A percentile compares a stretch with the other conserved stretches of the same genome.
These are phyloP conservation scores for Hylaea fasciaria DNA, from an alignment of 2,888 invertebrate species.

Conservation along the genomic window DNA sequence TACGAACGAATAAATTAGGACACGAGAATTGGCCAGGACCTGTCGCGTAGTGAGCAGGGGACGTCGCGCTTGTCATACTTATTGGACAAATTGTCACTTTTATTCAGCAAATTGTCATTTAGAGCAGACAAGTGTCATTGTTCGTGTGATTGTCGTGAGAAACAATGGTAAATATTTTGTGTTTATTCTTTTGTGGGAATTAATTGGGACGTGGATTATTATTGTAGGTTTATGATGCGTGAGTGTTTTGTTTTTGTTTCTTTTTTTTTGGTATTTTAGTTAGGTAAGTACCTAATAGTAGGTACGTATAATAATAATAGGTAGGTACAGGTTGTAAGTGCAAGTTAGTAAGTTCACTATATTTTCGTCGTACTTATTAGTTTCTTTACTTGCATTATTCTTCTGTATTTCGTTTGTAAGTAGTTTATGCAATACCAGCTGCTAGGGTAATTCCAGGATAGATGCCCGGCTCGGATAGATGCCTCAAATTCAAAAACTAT, in stretches of 20 bases:
- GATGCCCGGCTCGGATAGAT: too few relatives aligned
- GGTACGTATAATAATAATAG: too few relatives aligned
- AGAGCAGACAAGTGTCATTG: conserved; percentile 1
- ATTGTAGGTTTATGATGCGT: conserved; percentile 4
- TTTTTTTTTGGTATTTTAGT: not conserved
- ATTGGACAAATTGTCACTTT: conserved; percentile 36
- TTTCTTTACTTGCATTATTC: too few relatives aligned
- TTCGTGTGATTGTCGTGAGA: conserved; percentile 40
- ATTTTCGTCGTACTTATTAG: too few relatives aligned
- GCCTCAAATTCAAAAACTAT: too few relatives aligned
- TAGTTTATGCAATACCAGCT: too few relatives aligned
- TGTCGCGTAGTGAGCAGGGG: conserved; percentile 36
- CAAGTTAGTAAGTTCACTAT: too few relatives aligned
- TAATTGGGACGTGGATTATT: not conserved
- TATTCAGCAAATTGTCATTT: conserved; percentile 14
- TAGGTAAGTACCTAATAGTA: too few relatives aligned
- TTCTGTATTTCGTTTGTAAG: too few relatives aligned
- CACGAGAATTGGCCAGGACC: conserved; percentile 68
- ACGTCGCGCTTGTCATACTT: conserved; percentile 28
- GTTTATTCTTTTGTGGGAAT: not conserved
- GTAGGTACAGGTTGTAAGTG: too few relatives aligned
- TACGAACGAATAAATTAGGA: conserved; percentile 64
- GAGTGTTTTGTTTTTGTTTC: not conserved
- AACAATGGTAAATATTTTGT: conserved; percentile 64
- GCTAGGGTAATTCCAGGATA: too few relatives aligned